These are phyloP conservation scores for Drosophila sordidula DNA, from an alignment of 2,888 invertebrate genomes.

Conservation along the genomic window DNA sequence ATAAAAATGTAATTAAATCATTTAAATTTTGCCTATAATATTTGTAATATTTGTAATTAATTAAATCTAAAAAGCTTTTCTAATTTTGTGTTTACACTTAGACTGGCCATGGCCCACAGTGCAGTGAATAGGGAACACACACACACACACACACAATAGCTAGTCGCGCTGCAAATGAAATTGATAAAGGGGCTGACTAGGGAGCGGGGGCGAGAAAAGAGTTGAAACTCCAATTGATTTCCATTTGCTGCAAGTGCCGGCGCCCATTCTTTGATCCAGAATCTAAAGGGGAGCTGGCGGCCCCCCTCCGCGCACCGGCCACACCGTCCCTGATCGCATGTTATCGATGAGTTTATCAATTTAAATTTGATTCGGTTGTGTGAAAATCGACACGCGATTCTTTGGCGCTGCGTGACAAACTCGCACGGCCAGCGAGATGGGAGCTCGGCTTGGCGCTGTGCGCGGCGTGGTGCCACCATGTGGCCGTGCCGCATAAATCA, in stretches of 20 bases:
- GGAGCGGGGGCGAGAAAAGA: slow-evolving; percentile 2
- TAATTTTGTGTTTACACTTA: not conserved
- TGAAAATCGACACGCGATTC: slow-evolving; percentile 53
- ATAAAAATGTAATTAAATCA: no score
- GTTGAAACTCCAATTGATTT: slow-evolving; percentile 42
- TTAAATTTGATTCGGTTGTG: slow-evolving; percentile 57
- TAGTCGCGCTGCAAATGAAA: not conserved
- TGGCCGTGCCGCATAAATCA: slow-evolving; percentile 60
- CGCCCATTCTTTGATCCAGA: not conserved
- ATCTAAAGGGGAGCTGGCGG: not conserved
- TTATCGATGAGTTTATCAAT: slow-evolving; percentile 58
- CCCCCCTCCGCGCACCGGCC: not conserved
- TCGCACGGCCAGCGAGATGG: slow-evolving; percentile 12
- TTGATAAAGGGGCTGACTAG: not conserved
- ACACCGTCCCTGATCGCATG: slow-evolving; percentile 33
- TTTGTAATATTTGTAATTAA: no score
- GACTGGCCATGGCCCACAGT: not conserved
- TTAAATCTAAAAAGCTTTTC: not conserved
- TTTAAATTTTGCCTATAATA: no score
- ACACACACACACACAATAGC: not conserved
- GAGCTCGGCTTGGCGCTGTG: not conserved
- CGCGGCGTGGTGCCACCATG: slow-evolving; percentile 30
- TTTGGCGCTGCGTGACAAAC: slow-evolving; percentile 47
- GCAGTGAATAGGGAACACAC: not conserved
- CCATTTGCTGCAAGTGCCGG: slow-evolving; percentile 9